A percentile compares a stretch with the other conserved stretches of the same genome.
phyloP scores from a whole-genome alignment of 2,888 invertebrate species.

The Rhamphomyia laevipes region DNA sequence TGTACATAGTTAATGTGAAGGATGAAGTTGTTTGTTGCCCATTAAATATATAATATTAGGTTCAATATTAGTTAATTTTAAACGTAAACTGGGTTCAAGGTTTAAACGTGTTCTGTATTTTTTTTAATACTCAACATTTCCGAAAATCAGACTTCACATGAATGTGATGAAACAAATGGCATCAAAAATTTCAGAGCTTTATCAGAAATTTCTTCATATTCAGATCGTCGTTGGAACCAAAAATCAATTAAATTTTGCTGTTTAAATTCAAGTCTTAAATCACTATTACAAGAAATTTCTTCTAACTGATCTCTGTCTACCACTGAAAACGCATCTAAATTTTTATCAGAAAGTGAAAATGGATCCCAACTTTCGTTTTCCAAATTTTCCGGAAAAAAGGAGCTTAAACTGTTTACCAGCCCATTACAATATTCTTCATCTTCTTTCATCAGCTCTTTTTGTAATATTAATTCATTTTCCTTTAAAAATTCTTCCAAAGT shows the following conservation, averaged over 20 bases:
- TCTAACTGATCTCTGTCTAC: background rate
- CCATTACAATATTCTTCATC: background rate
- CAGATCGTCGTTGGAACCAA: background rate
- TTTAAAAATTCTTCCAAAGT: background rate
- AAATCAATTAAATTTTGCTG: background rate
- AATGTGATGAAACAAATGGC: background rate
- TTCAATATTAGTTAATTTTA: background rate
- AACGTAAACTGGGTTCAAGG: background rate
- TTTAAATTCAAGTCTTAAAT: background rate
- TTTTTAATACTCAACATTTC: background rate
- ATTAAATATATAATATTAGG: background rate
- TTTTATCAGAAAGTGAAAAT: background rate
- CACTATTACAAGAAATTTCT: background rate
- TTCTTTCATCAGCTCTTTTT: background rate
- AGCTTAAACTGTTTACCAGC: background rate
- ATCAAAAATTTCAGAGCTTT: background rate
- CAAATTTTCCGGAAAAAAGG: background rate
- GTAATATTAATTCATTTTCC: background rate
- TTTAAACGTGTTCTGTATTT: background rate
- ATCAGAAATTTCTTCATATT: background rate
- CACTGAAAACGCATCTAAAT: background rate
- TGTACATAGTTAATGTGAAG: background rate
- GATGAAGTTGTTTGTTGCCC: background rate
- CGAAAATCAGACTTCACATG: background rate
- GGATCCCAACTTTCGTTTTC: background rate